Conservation (phyloP, 2,113 vertebrate species). For the Cranoglanis bouderius region DNA sequence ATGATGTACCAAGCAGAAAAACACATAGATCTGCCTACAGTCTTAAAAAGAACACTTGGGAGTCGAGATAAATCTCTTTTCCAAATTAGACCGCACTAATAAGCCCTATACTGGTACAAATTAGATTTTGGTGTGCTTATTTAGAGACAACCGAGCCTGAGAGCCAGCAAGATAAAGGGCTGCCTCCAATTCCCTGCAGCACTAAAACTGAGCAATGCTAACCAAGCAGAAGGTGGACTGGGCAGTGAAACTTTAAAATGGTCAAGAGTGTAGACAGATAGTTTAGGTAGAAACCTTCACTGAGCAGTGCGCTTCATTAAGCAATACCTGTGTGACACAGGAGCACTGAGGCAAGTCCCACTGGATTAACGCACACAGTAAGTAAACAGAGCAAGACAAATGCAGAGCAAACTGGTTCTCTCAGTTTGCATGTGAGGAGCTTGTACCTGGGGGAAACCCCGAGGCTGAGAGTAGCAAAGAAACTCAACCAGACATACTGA, state of each 20-base stretch:
- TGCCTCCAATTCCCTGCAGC: not conserved
- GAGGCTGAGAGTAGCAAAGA: conserved; percentile 21
- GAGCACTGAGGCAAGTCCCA: conserved; percentile 21
- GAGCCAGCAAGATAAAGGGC: not conserved
- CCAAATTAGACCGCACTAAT: conserved; percentile 4
- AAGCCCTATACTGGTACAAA: not conserved
- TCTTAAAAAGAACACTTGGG: not conserved
- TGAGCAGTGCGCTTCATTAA: not conserved
- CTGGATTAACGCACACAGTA: conserved; percentile 34
- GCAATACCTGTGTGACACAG: not conserved
- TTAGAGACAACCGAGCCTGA: not conserved
- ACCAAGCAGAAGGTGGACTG: not conserved
- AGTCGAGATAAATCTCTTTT: not conserved
- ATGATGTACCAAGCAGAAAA: not conserved
- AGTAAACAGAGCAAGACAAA: conserved; percentile 56
- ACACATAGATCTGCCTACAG: not conserved
- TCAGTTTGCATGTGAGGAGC: conserved; percentile 54
- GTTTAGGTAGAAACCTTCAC: not conserved
- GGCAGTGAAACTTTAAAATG: conserved; percentile 30
- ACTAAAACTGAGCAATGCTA: conserved; percentile 22
- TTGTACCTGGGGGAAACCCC: conserved; percentile 35
- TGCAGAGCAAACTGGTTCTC: conserved; percentile 71
- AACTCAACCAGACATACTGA: conserved; percentile 35
- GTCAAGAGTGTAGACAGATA: not conserved
- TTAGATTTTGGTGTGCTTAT: not conserved